A percentile compares a stretch with the other conserved stretches of the same genome.
phyloP scores from a whole-genome alignment of 1,140 invertebrate species.

The Sitobion miscanthi region DNA sequence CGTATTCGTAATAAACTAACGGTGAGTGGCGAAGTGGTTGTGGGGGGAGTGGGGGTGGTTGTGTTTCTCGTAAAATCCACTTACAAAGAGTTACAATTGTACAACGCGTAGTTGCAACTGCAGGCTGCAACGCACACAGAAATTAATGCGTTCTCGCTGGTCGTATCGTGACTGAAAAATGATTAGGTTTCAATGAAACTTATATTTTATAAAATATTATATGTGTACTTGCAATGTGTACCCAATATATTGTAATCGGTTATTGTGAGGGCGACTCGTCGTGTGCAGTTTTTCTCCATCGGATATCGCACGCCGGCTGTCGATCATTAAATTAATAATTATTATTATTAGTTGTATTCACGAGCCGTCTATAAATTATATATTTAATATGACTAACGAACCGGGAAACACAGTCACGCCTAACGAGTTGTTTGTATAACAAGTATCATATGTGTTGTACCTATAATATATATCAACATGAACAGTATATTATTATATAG shows the following conservation, averaged over 20 bases:
- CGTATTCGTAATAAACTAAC: not conserved
- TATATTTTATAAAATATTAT: not conserved
- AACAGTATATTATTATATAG: not conserved
- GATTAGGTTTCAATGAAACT: not conserved
- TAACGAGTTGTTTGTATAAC: not conserved
- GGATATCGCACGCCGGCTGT: not conserved
- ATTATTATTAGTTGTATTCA: not conserved
- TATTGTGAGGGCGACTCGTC: not conserved
- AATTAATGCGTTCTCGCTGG: not conserved
- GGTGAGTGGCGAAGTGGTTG: not conserved
- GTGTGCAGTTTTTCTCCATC: not conserved
- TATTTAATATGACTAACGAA: not conserved
- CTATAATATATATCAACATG: not conserved
- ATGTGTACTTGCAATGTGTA: not conserved
- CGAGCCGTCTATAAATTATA: not conserved
- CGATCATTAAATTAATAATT: not conserved
- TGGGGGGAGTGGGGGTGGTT: not conserved
- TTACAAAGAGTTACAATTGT: not conserved
- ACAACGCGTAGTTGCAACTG: not conserved
- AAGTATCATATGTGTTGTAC: not conserved
- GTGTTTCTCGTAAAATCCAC: slow-evolving; percentile 2
- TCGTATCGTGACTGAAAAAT: not conserved
- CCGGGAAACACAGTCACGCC: not conserved
- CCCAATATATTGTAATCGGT: not conserved
- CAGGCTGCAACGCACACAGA: not conserved